These are phyloP conservation scores for Danaus chrysippus DNA, from an alignment of 2,888 invertebrate genomes.

Conservation along the genomic window DNA sequence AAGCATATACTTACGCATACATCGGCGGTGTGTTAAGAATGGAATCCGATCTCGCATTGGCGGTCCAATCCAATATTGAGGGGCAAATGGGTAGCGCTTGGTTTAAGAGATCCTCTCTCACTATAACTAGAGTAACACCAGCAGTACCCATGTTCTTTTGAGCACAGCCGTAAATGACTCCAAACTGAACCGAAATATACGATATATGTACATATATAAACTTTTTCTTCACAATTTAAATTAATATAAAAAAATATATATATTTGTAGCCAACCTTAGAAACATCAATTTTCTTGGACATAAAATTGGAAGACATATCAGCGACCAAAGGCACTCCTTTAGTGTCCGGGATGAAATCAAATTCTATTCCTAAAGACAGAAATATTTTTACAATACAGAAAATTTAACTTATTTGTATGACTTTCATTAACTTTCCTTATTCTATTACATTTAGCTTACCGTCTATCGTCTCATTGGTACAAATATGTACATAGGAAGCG, in stretches of 20 bases:
- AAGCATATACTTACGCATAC: conserved; percentile 86
- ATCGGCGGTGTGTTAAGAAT: conserved; percentile 97
- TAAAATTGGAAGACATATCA: conserved; percentile 98
- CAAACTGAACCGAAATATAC: conserved; percentile 82
- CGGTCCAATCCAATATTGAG: conserved; percentile 90
- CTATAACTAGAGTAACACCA: conserved; percentile 95
- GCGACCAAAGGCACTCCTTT: conserved; percentile 93
- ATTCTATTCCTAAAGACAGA: conserved; percentile 88
- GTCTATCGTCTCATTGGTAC: conserved; percentile 98
- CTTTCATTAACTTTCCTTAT: neutral
- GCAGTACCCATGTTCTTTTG: conserved; percentile 99
- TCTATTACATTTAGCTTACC: conserved; percentile 75
- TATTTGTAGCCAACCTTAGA: conserved; percentile 82
- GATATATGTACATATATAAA: no score
- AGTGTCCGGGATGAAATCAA: conserved; percentile 87
- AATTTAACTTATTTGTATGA: no score
- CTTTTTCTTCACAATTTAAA: neutral
- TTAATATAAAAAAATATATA: neutral
- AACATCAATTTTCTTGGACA: conserved; percentile 92
- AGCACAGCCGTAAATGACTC: conserved; percentile 96
- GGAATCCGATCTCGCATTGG: conserved; percentile 90
- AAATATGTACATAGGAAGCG: conserved; percentile 97
- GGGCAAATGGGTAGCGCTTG: conserved; percentile 88
- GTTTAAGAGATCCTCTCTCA: conserved; percentile 94
- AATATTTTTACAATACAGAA: neutral